Evolutionary conservation across 2,797 vertebrate species (phyloP).

Genomic region (Moxostoma hubbsi): DNA sequence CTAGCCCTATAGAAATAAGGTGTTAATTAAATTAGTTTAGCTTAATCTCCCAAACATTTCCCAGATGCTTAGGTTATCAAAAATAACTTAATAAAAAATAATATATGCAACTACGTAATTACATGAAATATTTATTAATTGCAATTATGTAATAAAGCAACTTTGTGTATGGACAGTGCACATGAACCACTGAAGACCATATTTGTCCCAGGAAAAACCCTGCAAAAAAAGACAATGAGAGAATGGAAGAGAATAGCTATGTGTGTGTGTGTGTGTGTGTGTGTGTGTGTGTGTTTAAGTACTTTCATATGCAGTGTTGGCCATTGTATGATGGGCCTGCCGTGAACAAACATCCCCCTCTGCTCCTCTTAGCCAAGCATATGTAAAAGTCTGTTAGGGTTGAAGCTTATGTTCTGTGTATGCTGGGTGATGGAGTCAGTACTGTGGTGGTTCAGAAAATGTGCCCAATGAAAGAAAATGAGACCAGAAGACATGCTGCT

Average conservation of each 20-base stretch:
- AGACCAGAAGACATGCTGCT: not conserved
- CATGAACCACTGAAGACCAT: too few species aligned
- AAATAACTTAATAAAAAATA: too few species aligned
- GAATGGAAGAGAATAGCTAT: not conserved
- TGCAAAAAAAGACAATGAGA: not conserved
- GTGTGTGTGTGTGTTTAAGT: slow-evolving; percentile 10
- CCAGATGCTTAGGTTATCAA: too few species aligned
- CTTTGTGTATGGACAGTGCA: too few species aligned
- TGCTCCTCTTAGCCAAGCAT: slow-evolving; percentile 14
- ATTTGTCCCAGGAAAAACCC: too few species aligned
- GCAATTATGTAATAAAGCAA: too few species aligned
- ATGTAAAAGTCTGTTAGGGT: slow-evolving; percentile 1
- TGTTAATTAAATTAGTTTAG: too few species aligned
- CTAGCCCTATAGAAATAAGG: too few species aligned
- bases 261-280: slow-evolving; percentile 13
- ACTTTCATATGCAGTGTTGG: slow-evolving; percentile 17
- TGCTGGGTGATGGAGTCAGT: slow-evolving; percentile 8
- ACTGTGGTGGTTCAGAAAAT: slow-evolving; percentile 2
- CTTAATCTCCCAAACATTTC: too few species aligned
- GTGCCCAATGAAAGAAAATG: slow-evolving; percentile 24
- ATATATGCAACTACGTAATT: too few species aligned
- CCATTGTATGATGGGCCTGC: slow-evolving; percentile 25
- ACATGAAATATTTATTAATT: too few species aligned
- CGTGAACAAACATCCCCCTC: slow-evolving; percentile 18
- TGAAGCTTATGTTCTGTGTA: slow-evolving; percentile 16